Evolutionary conservation across 1,140 invertebrate species (phyloP).

Genomic region (Drosophila asahinai): DNA sequence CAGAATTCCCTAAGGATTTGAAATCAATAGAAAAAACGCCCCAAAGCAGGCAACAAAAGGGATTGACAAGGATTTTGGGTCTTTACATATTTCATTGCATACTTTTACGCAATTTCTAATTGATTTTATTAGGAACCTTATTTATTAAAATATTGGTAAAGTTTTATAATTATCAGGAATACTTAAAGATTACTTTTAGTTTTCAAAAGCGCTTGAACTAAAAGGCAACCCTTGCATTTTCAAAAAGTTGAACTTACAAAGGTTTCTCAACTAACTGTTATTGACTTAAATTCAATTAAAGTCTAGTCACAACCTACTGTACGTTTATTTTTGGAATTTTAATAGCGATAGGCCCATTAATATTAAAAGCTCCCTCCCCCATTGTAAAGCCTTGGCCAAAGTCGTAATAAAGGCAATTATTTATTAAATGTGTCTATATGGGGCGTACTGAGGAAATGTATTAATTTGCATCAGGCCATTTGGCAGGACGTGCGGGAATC

Average conservation of each 20-base stretch:
- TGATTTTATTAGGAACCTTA: no score
- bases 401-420: slow-evolving; percentile 33
- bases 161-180: no score
- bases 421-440: slow-evolving; percentile 24
- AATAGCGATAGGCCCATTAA: slow-evolving; percentile 11
- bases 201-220: no score
- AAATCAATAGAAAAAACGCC: not conserved
- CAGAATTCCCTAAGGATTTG: not conserved
- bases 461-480: slow-evolving; percentile 67
- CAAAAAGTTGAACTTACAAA: no score
- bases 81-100: no score
- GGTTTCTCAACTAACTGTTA: no score
- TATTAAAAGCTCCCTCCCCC: slow-evolving; percentile 2
- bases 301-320: slow-evolving; percentile 11
- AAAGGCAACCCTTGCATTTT: no score
- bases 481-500: slow-evolving; percentile 11
- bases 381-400: slow-evolving; percentile 20
- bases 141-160: no score
- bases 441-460: slow-evolving; percentile 33
- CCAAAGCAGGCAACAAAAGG: not conserved
- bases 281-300: not conserved
- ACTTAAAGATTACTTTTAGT: no score
- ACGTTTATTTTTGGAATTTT: slow-evolving; percentile 44
- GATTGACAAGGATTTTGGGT: no score
- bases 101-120: no score